Conservation (phyloP, 2,888 invertebrate genomes). For the Erebia epiphron region DNA sequence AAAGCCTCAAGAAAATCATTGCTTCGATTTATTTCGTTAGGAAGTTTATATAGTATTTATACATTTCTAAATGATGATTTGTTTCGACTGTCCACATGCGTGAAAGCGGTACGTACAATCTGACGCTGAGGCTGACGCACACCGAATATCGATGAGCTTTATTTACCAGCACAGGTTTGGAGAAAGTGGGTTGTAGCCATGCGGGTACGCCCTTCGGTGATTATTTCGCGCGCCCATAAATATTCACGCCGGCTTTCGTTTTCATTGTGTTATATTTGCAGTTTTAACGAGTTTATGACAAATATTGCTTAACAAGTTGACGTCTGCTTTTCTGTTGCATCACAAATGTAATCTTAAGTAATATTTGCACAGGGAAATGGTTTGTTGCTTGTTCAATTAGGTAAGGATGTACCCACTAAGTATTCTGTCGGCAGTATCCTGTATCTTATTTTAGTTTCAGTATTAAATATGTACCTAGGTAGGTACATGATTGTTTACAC, state of each 20-base stretch:
- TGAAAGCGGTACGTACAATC: conserved; percentile 64
- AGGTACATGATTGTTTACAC: too few relatives aligned
- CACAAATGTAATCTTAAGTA: conserved; percentile 61
- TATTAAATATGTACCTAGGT: too few relatives aligned
- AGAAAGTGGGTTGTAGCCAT: conserved; percentile 74
- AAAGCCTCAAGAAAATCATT: too few relatives aligned
- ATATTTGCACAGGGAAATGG: conserved; percentile 35
- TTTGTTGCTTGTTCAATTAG: conserved; percentile 4
- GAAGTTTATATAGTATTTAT: too few relatives aligned
- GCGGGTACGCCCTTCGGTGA: conserved; percentile 81
- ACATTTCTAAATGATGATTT: conserved; percentile 16
- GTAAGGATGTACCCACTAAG: background rate
- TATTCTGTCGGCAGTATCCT: background rate
- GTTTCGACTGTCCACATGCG: conserved; percentile 49
- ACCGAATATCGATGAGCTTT: conserved; percentile 78
- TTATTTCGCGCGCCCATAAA: conserved; percentile 79
- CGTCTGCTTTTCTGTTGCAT: conserved; percentile 59
- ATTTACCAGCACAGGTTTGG: conserved; percentile 62
- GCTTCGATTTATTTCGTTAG: too few relatives aligned
- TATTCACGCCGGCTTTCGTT: conserved; percentile 76
- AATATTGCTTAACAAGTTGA: conserved; percentile 69
- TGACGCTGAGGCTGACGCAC: conserved; percentile 49
- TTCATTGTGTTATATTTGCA: conserved; percentile 64
- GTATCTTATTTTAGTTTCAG: too few relatives aligned
- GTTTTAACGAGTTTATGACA: conserved; percentile 60